Base-by-base conservation (phyloP, 2,797 vertebrate genomes). In the Siniperca obscura region DNA sequence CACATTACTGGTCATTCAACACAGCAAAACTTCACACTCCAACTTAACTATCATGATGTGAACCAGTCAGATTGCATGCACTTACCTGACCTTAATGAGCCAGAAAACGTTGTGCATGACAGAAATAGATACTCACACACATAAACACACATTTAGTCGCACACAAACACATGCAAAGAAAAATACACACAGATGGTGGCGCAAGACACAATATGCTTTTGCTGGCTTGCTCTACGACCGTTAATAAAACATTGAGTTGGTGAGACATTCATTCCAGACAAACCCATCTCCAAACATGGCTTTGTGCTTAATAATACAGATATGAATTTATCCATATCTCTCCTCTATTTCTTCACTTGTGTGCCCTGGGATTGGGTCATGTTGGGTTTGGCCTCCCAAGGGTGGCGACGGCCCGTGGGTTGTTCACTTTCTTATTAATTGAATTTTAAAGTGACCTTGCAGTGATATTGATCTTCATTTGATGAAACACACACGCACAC, bases 371-470 rank as follows among this genome's bases (percentile, higher is more conserved):
- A 91, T 84, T 61, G 70, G 85, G 84, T 90, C 89, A 72, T 85
- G 85, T 85, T 81, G 82, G 85, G 60, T 86, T 82, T 46, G 42
- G 25, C 76, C 80, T 83, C 76, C 78, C 44, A 22, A 64, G 88
- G 60, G 65, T 77, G 76, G 82, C 40, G 21, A 85, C 40, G 34
- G 86, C 90, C 84, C 73, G 48, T 62, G 87, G 89, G 84, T 83
- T 90, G 86, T 90, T 90, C 83, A 61, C 90, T 92, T 90, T 92
- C 82, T 86, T 93, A 92, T 93, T 93, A 94, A 95, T 94, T 95
- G 88, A 93, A 95, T 95, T 95, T 93, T 94, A 94, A 93, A 93
- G 94, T 94, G 93, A 95, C 92, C 94, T 95, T 95, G 92, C 82
- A 74, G 87, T 91, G 91, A 90, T 95, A 95, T 95, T 94, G 94